A percentile compares a stretch with the other conserved stretches of the same genome.
These are phyloP conservation scores for Ceratina calcarata DNA, from an alignment of 1,140 invertebrate genomes.

Conservation along the genomic window DNA sequence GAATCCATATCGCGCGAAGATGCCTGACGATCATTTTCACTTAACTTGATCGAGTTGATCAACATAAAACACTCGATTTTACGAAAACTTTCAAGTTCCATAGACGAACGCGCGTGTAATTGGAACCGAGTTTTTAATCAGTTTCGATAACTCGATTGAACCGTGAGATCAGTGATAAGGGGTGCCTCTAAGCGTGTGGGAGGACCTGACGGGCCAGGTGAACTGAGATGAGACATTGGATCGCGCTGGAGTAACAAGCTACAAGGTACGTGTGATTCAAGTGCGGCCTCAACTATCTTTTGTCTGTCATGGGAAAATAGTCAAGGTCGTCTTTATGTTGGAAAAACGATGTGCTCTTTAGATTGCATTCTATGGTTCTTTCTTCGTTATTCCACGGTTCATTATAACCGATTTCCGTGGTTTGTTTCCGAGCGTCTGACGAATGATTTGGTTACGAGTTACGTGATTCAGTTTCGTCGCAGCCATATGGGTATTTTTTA, in stretches of 20 bases:
- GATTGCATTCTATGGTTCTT: conserved; percentile 3
- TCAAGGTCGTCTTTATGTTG: conserved; percentile 1
- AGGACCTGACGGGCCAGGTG: conserved; percentile 35
- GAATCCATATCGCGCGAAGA: conserved; percentile 37
- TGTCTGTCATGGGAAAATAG: conserved; percentile 27
- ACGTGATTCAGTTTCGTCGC: too few relatives aligned
- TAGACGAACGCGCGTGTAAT: neutral
- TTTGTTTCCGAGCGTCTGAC: neutral
- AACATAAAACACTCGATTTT: neutral
- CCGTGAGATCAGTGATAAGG: neutral
- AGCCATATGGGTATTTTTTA: too few relatives aligned
- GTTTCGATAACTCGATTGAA: too few relatives aligned
- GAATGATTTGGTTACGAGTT: neutral
- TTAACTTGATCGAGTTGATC: conserved; percentile 17
- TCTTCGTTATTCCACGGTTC: neutral
- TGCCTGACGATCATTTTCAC: conserved; percentile 23
- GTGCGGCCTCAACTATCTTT: conserved; percentile 5
- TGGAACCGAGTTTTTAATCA: neutral
- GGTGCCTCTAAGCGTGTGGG: neutral
- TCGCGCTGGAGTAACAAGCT: conserved; percentile 52
- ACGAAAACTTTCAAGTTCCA: neutral
- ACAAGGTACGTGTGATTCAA: conserved; percentile 52
- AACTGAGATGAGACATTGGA: conserved; percentile 62
- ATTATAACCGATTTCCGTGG: too few relatives aligned
- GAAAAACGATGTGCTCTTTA: conserved; percentile 17